Evolutionary conservation across 2,888 invertebrate species (phyloP).

Genomic region (Eurytoma californica): DNA sequence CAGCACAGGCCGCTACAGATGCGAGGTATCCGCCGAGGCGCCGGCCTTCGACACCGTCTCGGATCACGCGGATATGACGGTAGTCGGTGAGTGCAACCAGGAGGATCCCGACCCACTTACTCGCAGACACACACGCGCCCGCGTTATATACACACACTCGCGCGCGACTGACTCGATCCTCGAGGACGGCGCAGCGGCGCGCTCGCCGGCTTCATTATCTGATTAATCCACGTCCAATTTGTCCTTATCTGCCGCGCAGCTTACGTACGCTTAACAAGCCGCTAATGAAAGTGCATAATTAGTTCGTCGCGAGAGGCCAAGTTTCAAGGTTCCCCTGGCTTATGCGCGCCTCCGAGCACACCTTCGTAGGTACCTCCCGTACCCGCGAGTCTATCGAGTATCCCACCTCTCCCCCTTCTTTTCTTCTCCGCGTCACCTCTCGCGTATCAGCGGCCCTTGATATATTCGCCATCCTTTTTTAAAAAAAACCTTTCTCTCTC

Average conservation of each 20-base stretch:
- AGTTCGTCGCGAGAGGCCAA: constrained; percentile 35
- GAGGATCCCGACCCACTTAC: neutral
- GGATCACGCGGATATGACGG: constrained; percentile 81
- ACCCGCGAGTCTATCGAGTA: neutral
- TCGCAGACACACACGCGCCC: neutral
- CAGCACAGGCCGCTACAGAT: constrained; percentile 81
- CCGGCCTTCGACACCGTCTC: constrained; percentile 83
- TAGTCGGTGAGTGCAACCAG: constrained; percentile 79
- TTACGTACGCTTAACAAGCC: constrained; percentile 46
- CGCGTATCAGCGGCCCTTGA: neutral
- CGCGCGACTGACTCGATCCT: neutral
- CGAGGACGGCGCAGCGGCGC: neutral
- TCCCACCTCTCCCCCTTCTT: neutral
- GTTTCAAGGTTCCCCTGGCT: constrained; percentile 13
- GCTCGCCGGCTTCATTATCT: constrained; percentile 47
- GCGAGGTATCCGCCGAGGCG: constrained; percentile 84
- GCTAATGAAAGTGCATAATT: constrained; percentile 55
- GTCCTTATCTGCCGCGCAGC: constrained; percentile 45
- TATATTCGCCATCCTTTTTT: neutral
- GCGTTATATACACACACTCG: neutral
- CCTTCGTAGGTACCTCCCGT: neutral
- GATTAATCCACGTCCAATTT: constrained; percentile 55
- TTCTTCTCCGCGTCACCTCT: neutral
- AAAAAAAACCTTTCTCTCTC: too few relatives aligned
- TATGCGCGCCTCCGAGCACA: neutral